Evolutionary conservation across 2,888 invertebrate genomes (phyloP).

Genomic region (Xestia rhomboidea): DNA sequence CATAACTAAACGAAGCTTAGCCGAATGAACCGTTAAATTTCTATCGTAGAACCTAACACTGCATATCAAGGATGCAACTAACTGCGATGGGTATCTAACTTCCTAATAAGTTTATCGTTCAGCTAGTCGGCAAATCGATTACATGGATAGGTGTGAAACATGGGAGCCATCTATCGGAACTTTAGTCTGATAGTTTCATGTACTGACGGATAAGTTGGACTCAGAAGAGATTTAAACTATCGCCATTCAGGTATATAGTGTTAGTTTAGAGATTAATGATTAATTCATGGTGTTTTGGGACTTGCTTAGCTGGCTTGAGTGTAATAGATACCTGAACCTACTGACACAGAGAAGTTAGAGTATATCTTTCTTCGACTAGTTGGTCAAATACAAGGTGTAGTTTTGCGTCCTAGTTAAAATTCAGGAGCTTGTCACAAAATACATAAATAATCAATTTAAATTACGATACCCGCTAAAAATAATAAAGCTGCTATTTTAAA

Average conservation of each 20-base stretch:
- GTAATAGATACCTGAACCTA: neutral
- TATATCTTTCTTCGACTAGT: neutral
- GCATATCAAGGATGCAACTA: constrained; percentile 34
- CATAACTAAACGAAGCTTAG: neutral
- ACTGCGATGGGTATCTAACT: constrained; percentile 37
- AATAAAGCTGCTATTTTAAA: too few species aligned
- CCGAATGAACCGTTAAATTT: neutral
- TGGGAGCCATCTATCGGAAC: constrained; percentile 35
- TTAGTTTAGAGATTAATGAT: constrained; percentile 1
- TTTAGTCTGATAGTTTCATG: constrained; percentile 45
- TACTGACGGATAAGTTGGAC: constrained; percentile 34
- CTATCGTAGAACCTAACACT: neutral
- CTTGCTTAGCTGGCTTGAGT: neutral
- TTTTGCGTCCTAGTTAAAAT: too few species aligned
- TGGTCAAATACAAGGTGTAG: neutral
- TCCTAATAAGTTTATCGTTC: constrained; percentile 39
- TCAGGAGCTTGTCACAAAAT: too few species aligned
- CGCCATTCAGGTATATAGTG: constrained; percentile 3
- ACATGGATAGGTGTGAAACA: constrained; percentile 60
- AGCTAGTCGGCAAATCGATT: constrained; percentile 54
- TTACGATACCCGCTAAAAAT: too few species aligned
- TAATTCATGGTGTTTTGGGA: constrained; percentile 16
- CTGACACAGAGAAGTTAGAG: neutral
- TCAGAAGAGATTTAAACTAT: constrained; percentile 25
- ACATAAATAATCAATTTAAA: too few species aligned